A percentile compares a stretch with the other conserved stretches of the same genome.
phyloP scores from a whole-genome alignment of 1,140 invertebrate genomes.

The Phthorimaea operculella region DNA sequence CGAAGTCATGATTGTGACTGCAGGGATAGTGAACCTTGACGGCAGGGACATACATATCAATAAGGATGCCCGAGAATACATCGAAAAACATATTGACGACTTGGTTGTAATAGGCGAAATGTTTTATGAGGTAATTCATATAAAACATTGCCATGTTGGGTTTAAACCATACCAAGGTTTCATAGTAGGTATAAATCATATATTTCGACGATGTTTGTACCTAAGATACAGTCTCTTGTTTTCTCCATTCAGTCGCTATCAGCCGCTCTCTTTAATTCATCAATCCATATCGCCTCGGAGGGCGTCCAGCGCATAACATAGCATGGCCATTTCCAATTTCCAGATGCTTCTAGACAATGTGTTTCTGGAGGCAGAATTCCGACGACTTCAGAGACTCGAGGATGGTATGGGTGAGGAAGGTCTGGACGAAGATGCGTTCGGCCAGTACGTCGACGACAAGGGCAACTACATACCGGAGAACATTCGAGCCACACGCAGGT shows the following conservation, averaged over 20 bases:
- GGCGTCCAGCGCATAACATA: too few species aligned
- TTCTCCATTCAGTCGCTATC: too few species aligned
- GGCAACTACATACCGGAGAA: constrained; percentile 6
- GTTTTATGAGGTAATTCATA: constrained; percentile 31
- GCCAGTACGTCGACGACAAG: constrained; percentile 4
- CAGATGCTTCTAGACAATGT: constrained; percentile 17
- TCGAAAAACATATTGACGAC: constrained; percentile 50
- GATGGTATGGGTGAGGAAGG: constrained; percentile 5
- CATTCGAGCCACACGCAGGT: constrained; percentile 18
- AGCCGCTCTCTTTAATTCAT: too few species aligned
- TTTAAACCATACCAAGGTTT: too few species aligned
- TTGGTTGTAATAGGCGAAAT: constrained; percentile 30
- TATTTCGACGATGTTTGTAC: too few species aligned
- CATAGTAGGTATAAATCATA: too few species aligned
- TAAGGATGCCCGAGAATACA: constrained; percentile 38
- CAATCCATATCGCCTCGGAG: too few species aligned
- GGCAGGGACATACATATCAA: constrained; percentile 47
- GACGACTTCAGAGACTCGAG: not conserved
- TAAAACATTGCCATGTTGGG: too few species aligned
- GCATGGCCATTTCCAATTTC: too few species aligned
- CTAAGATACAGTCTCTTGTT: too few species aligned
- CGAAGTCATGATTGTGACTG: constrained; percentile 49
- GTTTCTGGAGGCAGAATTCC: constrained; percentile 19
- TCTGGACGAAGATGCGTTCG: not conserved
- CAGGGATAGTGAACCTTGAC: constrained; percentile 47